Percentiles rank a stretch among this genome's conserved stretches.
Conservation (phyloP, 2,113 vertebrate species). For the Sialia sialis region DNA sequence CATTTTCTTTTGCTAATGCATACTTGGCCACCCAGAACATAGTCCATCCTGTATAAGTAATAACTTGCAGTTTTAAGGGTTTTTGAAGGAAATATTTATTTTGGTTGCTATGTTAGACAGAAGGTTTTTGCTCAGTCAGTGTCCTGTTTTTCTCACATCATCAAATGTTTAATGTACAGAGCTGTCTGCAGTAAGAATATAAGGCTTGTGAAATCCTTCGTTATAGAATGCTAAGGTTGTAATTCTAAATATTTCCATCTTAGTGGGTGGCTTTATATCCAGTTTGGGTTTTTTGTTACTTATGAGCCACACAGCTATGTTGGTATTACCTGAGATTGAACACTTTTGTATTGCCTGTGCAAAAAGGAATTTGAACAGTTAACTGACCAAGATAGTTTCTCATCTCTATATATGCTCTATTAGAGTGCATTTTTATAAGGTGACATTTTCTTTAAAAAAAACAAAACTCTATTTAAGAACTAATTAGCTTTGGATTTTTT, state of each 20-base stretch:
- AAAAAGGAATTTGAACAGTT: neutral
- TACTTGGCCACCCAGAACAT: conserved; percentile 21
- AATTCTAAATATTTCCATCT: conserved; percentile 20
- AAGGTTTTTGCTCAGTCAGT: neutral
- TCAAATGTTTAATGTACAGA: neutral
- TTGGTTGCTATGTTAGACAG: neutral
- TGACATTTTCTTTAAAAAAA: neutral
- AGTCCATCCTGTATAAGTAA: neutral
- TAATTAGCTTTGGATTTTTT: neutral
- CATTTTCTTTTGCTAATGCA: neutral
- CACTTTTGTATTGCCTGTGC: neutral
- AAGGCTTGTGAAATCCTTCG: conserved; percentile 24
- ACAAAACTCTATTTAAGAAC: neutral
- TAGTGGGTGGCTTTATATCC: conserved; percentile 10
- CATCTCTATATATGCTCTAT: neutral
- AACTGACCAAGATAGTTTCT: neutral
- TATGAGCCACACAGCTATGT: neutral
- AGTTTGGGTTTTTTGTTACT: neutral
- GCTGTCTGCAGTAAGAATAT: neutral
- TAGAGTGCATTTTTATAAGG: neutral
- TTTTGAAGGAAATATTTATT: conserved; percentile 27
- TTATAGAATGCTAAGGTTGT: neutral
- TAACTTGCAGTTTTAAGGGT: neutral
- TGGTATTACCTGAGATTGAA: neutral
- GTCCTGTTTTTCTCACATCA: conserved; percentile 22